Conservation (phyloP, 2,113 vertebrate genomes). For the Phyllostomus discolor region DNA sequence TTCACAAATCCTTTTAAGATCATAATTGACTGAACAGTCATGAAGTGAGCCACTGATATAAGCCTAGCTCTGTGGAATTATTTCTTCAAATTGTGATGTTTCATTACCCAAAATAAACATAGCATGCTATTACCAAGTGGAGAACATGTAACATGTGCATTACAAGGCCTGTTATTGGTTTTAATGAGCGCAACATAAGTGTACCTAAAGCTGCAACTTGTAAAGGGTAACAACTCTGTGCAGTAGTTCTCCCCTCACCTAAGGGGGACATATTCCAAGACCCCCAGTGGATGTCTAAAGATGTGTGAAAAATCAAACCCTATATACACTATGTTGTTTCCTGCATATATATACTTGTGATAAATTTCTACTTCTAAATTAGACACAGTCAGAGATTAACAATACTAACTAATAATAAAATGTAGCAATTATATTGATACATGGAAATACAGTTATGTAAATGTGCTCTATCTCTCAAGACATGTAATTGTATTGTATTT, state of each 20-base stretch:
- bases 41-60: background rate
- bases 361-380: background rate
- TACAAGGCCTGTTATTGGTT: background rate
- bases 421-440: background rate
- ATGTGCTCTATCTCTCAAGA: background rate
- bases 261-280: background rate
- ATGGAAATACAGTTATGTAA: background rate
- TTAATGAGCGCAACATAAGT: background rate
- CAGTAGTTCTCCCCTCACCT: background rate
- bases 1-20: background rate
- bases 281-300: too few species aligned
- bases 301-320: background rate
- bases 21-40: background rate
- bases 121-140: background rate
- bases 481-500: background rate
- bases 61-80: background rate
- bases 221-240: background rate
- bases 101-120: background rate
- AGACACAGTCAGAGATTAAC: background rate
- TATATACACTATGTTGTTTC: background rate
- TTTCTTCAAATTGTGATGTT: constrained; percentile 27
- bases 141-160: background rate
- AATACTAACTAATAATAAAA: background rate
- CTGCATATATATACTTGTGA: background rate
- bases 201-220: background rate